These are phyloP conservation scores for Drosophila repleta DNA, from an alignment of 1,140 invertebrate species.

Conservation along the genomic window DNA sequence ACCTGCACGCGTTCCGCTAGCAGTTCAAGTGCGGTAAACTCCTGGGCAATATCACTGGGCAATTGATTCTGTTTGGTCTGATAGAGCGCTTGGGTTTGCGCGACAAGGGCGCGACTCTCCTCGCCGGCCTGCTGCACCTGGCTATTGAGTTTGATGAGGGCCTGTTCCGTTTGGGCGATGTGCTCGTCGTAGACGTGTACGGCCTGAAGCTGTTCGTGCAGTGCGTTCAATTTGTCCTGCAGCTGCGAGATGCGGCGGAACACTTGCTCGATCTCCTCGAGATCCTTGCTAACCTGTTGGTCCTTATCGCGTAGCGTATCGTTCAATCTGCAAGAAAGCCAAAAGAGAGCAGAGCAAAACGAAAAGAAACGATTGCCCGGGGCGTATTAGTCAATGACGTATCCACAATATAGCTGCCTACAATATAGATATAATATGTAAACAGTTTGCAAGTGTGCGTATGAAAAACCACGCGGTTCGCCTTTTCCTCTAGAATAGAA, in stretches of 20 bases:
- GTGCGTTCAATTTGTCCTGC: constrained; percentile 87
- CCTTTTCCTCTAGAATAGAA: constrained; percentile 55
- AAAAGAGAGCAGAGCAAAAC: constrained; percentile 19
- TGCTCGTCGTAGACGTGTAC: constrained; percentile 91
- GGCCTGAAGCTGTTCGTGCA: constrained; percentile 86
- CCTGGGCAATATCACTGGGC: constrained; percentile 90
- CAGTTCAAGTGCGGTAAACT: constrained; percentile 90
- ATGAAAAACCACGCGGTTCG: constrained; percentile 72
- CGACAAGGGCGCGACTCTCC: constrained; percentile 87
- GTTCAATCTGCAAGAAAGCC: constrained; percentile 81
- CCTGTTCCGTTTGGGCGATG: constrained; percentile 85
- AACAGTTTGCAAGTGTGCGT: constrained; percentile 35
- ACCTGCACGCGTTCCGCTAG: constrained; percentile 90
- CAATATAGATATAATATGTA: constrained; percentile 29
- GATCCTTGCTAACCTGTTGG: constrained; percentile 86
- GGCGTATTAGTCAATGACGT: constrained; percentile 74
- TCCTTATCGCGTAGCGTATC: constrained; percentile 86
- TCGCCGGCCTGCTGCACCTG: constrained; percentile 85
- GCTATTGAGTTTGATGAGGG: constrained; percentile 84
- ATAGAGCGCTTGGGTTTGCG: constrained; percentile 88
- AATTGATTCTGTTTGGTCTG: constrained; percentile 88
- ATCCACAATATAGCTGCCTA: constrained; percentile 22
- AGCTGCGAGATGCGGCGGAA: constrained; percentile 88
- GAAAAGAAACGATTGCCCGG: constrained; percentile 69
- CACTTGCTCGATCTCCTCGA: constrained; percentile 86